Conservation (phyloP, 92 coral and sea anemone species). For the Anthopleura xanthogrammica region DNA sequence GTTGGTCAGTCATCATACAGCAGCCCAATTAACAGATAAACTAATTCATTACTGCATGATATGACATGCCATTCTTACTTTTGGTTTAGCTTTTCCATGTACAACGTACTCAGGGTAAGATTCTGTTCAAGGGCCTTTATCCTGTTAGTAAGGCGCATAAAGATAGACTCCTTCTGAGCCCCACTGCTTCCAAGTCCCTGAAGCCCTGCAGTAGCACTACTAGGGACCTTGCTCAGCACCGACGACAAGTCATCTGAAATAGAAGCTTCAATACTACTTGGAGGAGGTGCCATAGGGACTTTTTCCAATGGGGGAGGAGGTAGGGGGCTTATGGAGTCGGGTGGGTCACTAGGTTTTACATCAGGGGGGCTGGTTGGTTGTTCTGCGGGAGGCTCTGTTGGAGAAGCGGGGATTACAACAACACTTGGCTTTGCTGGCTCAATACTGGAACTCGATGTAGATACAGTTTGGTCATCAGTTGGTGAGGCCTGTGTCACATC, state of each 20-base stretch:
- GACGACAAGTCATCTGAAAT: constrained; percentile 44
- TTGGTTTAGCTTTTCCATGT: constrained; percentile 93
- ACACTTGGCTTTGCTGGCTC: constrained; percentile 26
- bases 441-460: constrained; percentile 14
- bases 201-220: constrained; percentile 6
- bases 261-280: constrained; percentile 35
- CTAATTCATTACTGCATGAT: too few relatives aligned
- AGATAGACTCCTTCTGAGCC: constrained; percentile 91
- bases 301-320: constrained; percentile 46
- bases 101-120: constrained; percentile 85
- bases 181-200: constrained; percentile 39
- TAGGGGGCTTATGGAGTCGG: constrained; percentile 41
- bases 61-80: constrained; percentile 44
- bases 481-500: background rate
- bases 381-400: background rate
- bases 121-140: constrained; percentile 96
- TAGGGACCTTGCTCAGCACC: constrained; percentile 32
- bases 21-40: too few relatives aligned
- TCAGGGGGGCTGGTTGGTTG: constrained; percentile 33
- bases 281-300: constrained; percentile 20
- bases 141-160: constrained; percentile 94
- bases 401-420: background rate
- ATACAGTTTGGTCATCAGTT: background rate
- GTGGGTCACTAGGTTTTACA: constrained; percentile 17
- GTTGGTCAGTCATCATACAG: too few relatives aligned